These are phyloP conservation scores for Daphoenositta chrysoptera DNA, from an alignment of 2,113 vertebrate species.

Conservation along the genomic window DNA sequence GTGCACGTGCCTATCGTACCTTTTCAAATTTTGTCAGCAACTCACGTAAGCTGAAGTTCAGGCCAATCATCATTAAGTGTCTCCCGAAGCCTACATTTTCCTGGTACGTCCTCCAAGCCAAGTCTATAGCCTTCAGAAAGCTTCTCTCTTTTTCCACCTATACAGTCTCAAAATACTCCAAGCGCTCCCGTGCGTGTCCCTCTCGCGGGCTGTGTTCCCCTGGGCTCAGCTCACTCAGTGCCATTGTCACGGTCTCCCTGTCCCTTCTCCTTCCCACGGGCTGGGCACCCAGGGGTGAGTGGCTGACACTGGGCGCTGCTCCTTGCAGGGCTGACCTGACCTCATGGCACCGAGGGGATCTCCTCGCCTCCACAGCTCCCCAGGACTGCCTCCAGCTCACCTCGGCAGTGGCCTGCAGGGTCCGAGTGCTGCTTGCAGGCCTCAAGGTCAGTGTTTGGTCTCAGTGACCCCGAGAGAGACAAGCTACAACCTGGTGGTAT, in stretches of 20 bases:
- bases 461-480: conserved; percentile 74
- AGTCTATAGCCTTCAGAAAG: conserved; percentile 27
- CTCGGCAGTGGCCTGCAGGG: conserved; percentile 54
- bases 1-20: conserved; percentile 77
- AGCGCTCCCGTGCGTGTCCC: neutral
- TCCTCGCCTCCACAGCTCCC: neutral
- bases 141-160: conserved; percentile 49
- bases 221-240: neutral
- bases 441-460: conserved; percentile 64
- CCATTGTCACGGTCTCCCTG: conserved; percentile 46
- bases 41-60: conserved; percentile 91
- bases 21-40: conserved; percentile 91
- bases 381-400: conserved; percentile 52
- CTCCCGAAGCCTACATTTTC: conserved; percentile 75
- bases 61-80: conserved; percentile 87
- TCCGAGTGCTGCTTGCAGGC: conserved; percentile 55
- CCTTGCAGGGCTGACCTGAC: neutral
- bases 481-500: conserved; percentile 52
- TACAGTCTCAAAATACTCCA: conserved; percentile 34
- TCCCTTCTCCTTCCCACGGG: neutral
- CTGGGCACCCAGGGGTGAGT: neutral
- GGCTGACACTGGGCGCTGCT: neutral
- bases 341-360: conserved; percentile 40
- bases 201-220: conserved; percentile 52
- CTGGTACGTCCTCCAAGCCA: conserved; percentile 55